Evolutionary conservation across 2,797 vertebrate genomes (phyloP).

Genomic region (Octomys mimax): DNA sequence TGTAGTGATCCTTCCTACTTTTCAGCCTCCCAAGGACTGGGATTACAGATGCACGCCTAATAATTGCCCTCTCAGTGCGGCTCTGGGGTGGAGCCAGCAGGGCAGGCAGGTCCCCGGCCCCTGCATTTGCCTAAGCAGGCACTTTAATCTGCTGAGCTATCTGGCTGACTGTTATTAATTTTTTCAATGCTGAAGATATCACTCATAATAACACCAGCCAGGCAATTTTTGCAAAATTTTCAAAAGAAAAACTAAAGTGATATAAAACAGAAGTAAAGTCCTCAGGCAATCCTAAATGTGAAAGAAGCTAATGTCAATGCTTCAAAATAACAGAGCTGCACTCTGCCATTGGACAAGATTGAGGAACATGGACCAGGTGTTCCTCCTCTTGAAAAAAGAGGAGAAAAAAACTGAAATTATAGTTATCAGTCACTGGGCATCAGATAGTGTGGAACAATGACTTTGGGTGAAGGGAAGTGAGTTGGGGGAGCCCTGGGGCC

Average conservation of each 20-base stretch:
- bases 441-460: background rate
- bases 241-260: background rate
- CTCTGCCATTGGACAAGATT: background rate
- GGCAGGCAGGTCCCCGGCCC: no score
- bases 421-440: background rate
- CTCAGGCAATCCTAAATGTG: background rate
- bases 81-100: no score
- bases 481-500: background rate
- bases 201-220: background rate
- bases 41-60: no score
- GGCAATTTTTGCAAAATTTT: constrained; percentile 4
- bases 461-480: background rate
- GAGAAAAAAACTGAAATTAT: background rate
- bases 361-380: background rate
- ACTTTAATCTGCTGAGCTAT: no score
- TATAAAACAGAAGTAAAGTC: background rate
- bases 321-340: background rate
- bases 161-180: no score
- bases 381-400: background rate
- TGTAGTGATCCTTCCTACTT: no score
- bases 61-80: no score
- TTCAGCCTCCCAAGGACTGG: no score
- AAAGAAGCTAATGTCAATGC: background rate
- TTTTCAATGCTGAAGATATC: background rate
- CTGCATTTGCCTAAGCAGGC: no score